Evolutionary conservation across 2,888 invertebrate species (phyloP), one percentile per base, ranked within the genome.

Genomic region (Lepidochitona cinerea): DNA sequence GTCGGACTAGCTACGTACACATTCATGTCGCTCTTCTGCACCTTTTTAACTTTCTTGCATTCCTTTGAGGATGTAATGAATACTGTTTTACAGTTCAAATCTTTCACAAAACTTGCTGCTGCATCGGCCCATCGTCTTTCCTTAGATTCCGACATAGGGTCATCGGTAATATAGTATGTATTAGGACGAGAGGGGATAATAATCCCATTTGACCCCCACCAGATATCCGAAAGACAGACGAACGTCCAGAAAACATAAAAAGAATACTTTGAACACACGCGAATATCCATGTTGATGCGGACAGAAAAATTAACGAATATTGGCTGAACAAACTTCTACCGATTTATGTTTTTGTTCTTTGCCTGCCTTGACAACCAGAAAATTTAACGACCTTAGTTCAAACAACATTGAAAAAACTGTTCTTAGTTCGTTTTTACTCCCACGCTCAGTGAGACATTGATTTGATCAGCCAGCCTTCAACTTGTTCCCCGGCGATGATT

Each of bases 41-140:
- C 73, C 0, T 79, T 70, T 41, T 82, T 77, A 54, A 90, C 70
- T 5, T 81, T 76, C 37, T 77, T 73, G 78, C 90, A 90, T 70
- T 89, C 90, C 49, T 81, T 80, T 64, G 81, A 80, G 1, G 88
- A 87, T 4, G 89, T 89, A 75, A 90, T 85, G 74, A 87, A 87
- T 5, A 87, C 84, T 36, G 86, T 81, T 1, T 76, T 76, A 71
- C 90, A 90, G 77, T 86, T 80, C 70, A 88, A 68, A 23, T 70
- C 79, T 26, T 78, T 77, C 18, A 89, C 76, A 72, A 82, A 88
- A 23, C 78, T 78, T 71, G 76, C 88, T 1, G 89, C 89, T 1
- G 85, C 84, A 41, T 86, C 83, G 0, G 88, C 87, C 90, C 89
- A 89, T 35, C 82, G 81, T 12, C 80, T 79, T 70, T 85, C 83